Evolutionary conservation across 2,797 vertebrate species (phyloP).

Genomic region (Bothrops alternatus): DNA sequence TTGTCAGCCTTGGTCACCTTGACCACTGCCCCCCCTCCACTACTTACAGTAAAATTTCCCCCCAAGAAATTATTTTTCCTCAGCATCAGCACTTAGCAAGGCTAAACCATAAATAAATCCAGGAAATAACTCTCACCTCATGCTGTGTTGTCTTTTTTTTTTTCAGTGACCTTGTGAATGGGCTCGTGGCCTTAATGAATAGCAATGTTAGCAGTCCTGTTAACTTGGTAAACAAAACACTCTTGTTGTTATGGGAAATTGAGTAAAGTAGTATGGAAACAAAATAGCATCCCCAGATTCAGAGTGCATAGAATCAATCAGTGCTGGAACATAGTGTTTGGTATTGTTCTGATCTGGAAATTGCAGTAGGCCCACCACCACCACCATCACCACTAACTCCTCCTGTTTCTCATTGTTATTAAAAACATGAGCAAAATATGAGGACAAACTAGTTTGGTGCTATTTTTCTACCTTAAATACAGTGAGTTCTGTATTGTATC

Average conservation of each 20-base stretch:
- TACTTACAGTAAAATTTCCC: neutral
- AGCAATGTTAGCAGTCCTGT: constrained; percentile 98
- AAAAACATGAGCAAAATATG: neutral
- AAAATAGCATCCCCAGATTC: neutral
- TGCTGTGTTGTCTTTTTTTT: constrained; percentile 39
- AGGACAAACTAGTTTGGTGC: neutral
- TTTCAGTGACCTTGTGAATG: constrained; percentile 93
- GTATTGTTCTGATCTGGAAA: neutral
- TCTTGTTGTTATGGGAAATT: constrained; percentile 17
- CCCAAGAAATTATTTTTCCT: neutral
- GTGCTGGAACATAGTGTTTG: neutral
- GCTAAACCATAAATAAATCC: neutral
- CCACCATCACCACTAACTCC: neutral
- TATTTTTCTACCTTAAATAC: neutral
- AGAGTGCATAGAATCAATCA: neutral
- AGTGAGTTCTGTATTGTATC: neutral
- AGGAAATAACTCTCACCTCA: neutral
- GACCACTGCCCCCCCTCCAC: neutral
- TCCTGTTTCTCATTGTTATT: neutral
- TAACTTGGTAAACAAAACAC: constrained; percentile 86
- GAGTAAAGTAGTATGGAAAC: neutral
- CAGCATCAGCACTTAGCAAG: neutral
- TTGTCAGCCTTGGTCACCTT: neutral
- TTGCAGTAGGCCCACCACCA: neutral
- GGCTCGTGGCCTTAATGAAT: constrained; percentile 96